phyloP scores from a whole-genome alignment of 2,797 vertebrate genomes.

The Antennarius maculatus region DNA sequence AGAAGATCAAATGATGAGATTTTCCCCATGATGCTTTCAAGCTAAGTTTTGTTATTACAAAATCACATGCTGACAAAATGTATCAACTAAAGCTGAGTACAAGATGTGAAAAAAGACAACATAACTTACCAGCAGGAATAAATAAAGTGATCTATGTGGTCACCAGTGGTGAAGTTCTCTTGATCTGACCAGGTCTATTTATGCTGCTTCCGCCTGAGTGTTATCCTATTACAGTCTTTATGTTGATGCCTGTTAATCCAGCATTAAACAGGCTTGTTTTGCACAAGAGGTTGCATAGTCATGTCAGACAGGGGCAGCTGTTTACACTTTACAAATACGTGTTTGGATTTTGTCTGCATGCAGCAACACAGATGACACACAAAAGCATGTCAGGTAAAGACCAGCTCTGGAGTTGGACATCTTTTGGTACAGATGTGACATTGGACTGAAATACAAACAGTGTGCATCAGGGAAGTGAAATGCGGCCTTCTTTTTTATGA shows the following conservation, averaged over 20 bases:
- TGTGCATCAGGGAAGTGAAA: background rate
- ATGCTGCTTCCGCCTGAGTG: conserved; percentile 54
- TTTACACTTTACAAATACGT: background rate
- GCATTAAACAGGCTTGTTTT: conserved; percentile 48
- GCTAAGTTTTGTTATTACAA: background rate
- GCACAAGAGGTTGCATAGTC: conserved; percentile 37
- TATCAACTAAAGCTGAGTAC: background rate
- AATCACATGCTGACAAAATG: no score
- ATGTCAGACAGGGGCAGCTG: conserved; percentile 8
- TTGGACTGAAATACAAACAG: background rate
- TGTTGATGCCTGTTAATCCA: conserved; percentile 73
- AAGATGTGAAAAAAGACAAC: background rate
- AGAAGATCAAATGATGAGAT: background rate
- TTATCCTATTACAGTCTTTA: conserved; percentile 81
- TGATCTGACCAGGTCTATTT: conserved; percentile 69
- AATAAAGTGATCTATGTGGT: conserved; percentile 44
- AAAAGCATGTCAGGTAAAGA: background rate
- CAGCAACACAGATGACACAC: background rate
- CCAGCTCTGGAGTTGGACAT: background rate
- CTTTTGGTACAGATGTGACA: background rate
- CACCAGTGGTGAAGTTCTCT: conserved; percentile 34
- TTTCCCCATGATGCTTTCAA: background rate
- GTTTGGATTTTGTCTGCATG: background rate
- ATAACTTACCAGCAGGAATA: conserved; percentile 46
- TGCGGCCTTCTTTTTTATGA: no score